Conservation (phyloP, 2,113 vertebrate genomes). For the Poeciliopsis retropinna region DNA sequence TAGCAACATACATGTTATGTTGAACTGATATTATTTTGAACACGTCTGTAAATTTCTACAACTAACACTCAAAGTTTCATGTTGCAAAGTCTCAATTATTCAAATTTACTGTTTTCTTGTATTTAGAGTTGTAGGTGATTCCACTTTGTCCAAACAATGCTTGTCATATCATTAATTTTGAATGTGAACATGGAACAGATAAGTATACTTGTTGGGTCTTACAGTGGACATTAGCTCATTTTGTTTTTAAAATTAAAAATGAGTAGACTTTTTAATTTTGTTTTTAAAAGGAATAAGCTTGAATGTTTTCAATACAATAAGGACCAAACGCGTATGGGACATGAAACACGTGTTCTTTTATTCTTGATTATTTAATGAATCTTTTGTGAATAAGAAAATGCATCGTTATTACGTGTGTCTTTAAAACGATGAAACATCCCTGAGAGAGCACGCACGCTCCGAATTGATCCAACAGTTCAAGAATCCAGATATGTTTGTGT, state of each 20-base stretch:
- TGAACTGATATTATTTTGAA: not conserved
- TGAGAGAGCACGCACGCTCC: not conserved
- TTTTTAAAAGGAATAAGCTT: not conserved
- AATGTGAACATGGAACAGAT: constrained; percentile 40
- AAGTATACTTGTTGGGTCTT: constrained; percentile 10
- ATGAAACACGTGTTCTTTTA: not conserved
- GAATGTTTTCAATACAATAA: not conserved
- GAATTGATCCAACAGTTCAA: constrained; percentile 4
- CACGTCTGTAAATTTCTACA: constrained; percentile 7
- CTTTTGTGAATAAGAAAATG: not conserved
- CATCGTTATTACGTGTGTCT: not conserved
- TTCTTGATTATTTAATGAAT: not conserved
- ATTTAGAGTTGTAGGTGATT: constrained; percentile 48
- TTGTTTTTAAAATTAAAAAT: not conserved
- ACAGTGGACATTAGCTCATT: not conserved
- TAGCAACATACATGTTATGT: not conserved
- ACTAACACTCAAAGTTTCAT: constrained; percentile 4
- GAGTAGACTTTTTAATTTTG: too few relatives aligned
- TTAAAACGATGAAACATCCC: not conserved
- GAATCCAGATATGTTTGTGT: constrained; percentile 24
- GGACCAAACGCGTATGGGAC: too few relatives aligned
- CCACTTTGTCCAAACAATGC: constrained; percentile 45
- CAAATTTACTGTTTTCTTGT: constrained; percentile 31
- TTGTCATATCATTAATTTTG: constrained; percentile 40
- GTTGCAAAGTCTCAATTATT: constrained; percentile 28